Conservation (phyloP, 2,888 invertebrate species). For the Lycaena phlaeas region DNA sequence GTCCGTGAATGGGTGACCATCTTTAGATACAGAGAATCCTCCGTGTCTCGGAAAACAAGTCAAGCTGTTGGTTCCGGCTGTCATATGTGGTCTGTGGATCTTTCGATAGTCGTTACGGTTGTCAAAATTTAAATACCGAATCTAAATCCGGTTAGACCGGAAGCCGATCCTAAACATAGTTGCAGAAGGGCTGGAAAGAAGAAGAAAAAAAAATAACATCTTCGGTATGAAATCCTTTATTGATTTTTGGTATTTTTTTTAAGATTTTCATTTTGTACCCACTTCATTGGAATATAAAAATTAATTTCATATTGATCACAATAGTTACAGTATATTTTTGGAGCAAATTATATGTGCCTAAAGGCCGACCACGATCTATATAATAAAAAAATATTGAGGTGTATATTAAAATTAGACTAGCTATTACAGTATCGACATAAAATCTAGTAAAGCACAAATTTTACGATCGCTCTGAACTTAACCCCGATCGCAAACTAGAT, state of each 20-base stretch:
- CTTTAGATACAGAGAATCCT: no score
- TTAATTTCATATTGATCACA: constrained; percentile 14
- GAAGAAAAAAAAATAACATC: constrained; percentile 29
- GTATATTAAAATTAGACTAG: background rate
- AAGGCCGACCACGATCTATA: background rate
- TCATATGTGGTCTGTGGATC: no score
- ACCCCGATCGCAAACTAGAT: no score
- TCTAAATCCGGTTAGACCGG: no score
- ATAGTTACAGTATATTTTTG: constrained; percentile 5
- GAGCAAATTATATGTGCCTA: background rate
- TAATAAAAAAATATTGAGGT: background rate
- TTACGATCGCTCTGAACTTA: no score
- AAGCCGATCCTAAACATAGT: no score
- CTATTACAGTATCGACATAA: background rate
- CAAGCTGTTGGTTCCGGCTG: no score
- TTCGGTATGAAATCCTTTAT: constrained; percentile 61
- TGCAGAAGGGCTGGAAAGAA: no score
- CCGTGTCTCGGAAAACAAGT: no score
- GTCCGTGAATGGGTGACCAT: no score
- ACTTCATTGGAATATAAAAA: constrained; percentile 41
- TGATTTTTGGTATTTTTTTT: constrained; percentile 63
- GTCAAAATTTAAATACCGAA: no score
- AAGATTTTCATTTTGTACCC: constrained; percentile 49
- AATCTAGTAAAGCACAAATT: background rate
- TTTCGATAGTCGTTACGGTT: no score